Percentiles rank a stretch among this genome's conserved stretches.
Evolutionary conservation across 2,797 vertebrate genomes (phyloP).

Genomic region (Myotis planiceps): DNA sequence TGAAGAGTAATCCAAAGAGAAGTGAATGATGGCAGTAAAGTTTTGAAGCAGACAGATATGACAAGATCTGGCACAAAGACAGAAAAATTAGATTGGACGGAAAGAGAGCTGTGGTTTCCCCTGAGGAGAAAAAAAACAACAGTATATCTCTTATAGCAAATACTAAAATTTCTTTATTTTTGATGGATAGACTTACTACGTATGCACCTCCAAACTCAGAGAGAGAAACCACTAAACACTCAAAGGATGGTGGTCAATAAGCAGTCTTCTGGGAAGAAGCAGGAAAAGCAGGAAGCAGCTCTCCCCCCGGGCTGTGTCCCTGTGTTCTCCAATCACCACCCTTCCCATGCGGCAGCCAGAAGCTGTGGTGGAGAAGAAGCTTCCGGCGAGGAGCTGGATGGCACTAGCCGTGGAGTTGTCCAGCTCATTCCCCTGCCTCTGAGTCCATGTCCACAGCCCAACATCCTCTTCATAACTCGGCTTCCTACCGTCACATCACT

Average conservation of each 20-base stretch:
- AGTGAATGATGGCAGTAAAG: background rate
- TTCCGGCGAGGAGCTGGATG: background rate
- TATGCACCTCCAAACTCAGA: background rate
- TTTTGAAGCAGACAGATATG: background rate
- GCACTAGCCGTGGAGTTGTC: too few relatives aligned
- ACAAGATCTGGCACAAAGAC: background rate
- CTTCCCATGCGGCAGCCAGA: rapidly evolving
- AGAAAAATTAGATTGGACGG: background rate
- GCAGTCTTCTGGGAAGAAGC: background rate
- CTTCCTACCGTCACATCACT: background rate
- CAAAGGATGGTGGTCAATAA: too few relatives aligned
- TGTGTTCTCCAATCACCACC: background rate
- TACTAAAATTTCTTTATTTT: background rate
- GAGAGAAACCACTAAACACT: background rate
- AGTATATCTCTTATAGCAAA: background rate
- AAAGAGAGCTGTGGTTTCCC: background rate
- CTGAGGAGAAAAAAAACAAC: background rate
- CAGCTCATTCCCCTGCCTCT: background rate
- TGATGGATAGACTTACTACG: background rate
- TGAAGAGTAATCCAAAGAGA: background rate
- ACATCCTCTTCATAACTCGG: too few relatives aligned
- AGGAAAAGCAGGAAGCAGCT: background rate
- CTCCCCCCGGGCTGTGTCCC: rapidly evolving
- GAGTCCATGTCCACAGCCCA: background rate
- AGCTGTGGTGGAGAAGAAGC: background rate